These are phyloP conservation scores for Chymomyza costata DNA, from an alignment of 1,140 invertebrate species.

Conservation along the genomic window DNA sequence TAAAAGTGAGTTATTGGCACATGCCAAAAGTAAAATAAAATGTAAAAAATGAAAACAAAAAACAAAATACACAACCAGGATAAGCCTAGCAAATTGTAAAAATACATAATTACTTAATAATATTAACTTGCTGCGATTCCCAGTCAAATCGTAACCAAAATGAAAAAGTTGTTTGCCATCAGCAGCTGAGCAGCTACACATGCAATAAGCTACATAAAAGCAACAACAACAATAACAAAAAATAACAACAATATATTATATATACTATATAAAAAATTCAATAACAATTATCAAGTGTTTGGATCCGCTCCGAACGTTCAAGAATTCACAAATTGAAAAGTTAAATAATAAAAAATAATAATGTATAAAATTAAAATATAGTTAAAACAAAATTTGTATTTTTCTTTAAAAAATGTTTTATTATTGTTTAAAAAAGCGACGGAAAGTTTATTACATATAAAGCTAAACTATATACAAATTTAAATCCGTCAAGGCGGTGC, in stretches of 20 bases:
- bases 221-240: constrained; percentile 15
- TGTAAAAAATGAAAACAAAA: constrained; percentile 1
- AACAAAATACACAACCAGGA: constrained; percentile 7
- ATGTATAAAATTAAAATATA: background rate
- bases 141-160: too few relatives aligned
- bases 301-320: constrained; percentile 23
- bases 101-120: too few relatives aligned
- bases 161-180: constrained; percentile 56
- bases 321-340: constrained; percentile 32
- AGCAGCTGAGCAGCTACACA: constrained; percentile 48
- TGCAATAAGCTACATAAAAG: constrained; percentile 7
- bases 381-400: too few relatives aligned
- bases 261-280: constrained; percentile 38
- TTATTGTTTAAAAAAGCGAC: too few relatives aligned
- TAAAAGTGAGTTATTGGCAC: constrained; percentile 4
- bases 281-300: constrained; percentile 52
- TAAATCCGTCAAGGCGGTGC: too few relatives aligned
- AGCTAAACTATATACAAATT: too few relatives aligned
- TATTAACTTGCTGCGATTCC: too few relatives aligned
- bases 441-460: too few relatives aligned
- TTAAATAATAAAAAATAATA: constrained; percentile 28
- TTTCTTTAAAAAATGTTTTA: too few relatives aligned
- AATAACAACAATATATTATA: constrained; percentile 22
- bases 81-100: constrained; percentile 18
- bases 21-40: constrained; percentile 9